These are phyloP conservation scores for Drosophila neocordata DNA, from an alignment of 1,140 invertebrate species.

Conservation along the genomic window DNA sequence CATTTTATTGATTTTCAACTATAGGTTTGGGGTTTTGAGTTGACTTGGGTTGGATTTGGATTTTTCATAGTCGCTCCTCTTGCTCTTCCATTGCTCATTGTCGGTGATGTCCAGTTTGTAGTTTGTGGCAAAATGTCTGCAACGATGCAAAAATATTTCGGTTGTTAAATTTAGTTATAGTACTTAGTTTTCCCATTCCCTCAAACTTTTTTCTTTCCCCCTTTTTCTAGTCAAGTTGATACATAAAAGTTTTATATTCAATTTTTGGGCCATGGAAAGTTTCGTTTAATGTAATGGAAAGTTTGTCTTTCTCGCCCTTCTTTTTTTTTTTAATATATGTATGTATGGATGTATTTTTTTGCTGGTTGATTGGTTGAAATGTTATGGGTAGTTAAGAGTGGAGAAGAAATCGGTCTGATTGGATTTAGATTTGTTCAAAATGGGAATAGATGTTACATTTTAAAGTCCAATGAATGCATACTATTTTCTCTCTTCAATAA, in stretches of 20 bases:
- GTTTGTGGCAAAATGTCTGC: constrained; percentile 46
- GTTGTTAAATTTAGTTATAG: constrained; percentile 55
- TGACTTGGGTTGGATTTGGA: neutral
- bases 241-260: constrained; percentile 49
- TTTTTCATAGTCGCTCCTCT: neutral
- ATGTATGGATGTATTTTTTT: neutral
- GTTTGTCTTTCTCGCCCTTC: constrained; percentile 11
- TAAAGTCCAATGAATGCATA: neutral
- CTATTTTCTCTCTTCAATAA: neutral
- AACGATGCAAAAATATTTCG: constrained; percentile 61
- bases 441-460: neutral
- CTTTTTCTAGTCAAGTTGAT: constrained; percentile 26
- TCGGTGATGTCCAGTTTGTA: constrained; percentile 17
- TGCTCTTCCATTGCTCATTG: constrained; percentile 10
- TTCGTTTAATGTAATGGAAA: constrained; percentile 41
- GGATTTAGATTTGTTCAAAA: neutral
- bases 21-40: constrained; percentile 28
- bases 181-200: neutral
- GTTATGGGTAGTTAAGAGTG: constrained; percentile 4
- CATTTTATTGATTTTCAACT: constrained; percentile 75
- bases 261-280: constrained; percentile 35
- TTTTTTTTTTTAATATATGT: constrained; percentile 4
- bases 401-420: neutral
- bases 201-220: neutral
- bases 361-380: constrained; percentile 4